Conservation (phyloP, 1,140 invertebrate species). For the Oreohelix idahoensis region DNA sequence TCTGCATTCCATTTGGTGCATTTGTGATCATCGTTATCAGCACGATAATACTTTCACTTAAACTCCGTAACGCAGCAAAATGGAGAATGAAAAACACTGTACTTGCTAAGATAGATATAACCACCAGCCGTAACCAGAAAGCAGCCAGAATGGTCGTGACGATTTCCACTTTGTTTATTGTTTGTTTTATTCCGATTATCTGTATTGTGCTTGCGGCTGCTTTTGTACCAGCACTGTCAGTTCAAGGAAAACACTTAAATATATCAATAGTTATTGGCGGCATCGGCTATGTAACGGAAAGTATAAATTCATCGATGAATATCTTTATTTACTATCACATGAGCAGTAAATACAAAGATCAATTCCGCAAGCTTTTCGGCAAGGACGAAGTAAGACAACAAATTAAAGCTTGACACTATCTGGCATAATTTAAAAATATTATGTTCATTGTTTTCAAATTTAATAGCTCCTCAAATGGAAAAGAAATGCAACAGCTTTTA, state of each 20-base stretch:
- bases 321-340: background rate
- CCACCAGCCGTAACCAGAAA: background rate
- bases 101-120: background rate
- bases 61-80: background rate
- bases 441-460: too few species aligned
- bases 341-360: background rate
- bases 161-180: background rate
- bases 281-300: background rate
- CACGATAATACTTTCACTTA: background rate
- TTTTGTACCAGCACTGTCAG: background rate
- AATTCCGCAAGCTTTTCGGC: too few species aligned
- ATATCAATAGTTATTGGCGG: background rate
- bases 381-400: too few species aligned
- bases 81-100: background rate
- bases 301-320: background rate
- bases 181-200: background rate
- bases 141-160: background rate
- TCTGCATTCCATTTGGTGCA: background rate
- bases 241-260: background rate
- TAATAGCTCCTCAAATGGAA: too few species aligned
- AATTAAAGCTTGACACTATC: too few species aligned
- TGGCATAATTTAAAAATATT: too few species aligned
- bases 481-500: too few species aligned
- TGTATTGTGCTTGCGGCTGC: background rate
- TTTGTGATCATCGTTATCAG: background rate